These are phyloP conservation scores for Saturnia japonica DNA, from an alignment of 2,888 invertebrate species.

Conservation along the genomic window DNA sequence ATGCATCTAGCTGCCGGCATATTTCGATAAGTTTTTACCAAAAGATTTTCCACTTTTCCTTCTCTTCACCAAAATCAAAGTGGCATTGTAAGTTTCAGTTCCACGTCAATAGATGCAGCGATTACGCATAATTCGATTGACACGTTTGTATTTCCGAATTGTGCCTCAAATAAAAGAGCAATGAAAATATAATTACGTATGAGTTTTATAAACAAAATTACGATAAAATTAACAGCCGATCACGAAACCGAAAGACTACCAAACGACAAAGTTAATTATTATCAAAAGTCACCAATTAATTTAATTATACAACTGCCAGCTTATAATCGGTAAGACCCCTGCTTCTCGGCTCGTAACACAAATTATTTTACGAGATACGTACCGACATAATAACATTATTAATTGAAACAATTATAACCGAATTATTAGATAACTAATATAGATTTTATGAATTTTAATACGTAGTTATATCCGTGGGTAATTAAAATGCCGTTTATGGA, in stretches of 20 bases:
- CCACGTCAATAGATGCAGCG: no score
- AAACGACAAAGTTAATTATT: background rate
- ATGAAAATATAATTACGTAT: background rate
- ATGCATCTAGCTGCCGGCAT: no score
- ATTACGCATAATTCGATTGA: no score
- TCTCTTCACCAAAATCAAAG: no score
- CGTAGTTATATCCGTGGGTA: background rate
- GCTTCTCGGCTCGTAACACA: constrained; percentile 7
- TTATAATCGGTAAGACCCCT: constrained; percentile 1
- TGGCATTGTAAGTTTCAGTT: no score
- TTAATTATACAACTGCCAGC: constrained; percentile 2
- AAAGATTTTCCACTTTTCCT: no score
- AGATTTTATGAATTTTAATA: background rate
- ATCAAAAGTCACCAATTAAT: background rate
- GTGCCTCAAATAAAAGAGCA: no score
- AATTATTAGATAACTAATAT: background rate
- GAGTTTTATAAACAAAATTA: background rate
- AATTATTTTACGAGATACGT: constrained; percentile 8
- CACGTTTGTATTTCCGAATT: no score
- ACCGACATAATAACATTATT: constrained; percentile 6
- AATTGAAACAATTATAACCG: constrained; percentile 2
- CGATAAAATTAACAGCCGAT: background rate
- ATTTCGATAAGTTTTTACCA: no score
- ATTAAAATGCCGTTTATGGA: background rate
- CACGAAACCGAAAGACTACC: background rate